Percentiles rank a stretch among this genome's conserved stretches.
phyloP scores from a whole-genome alignment of 2,797 vertebrate genomes.

The Phoxinus dragarum region DNA sequence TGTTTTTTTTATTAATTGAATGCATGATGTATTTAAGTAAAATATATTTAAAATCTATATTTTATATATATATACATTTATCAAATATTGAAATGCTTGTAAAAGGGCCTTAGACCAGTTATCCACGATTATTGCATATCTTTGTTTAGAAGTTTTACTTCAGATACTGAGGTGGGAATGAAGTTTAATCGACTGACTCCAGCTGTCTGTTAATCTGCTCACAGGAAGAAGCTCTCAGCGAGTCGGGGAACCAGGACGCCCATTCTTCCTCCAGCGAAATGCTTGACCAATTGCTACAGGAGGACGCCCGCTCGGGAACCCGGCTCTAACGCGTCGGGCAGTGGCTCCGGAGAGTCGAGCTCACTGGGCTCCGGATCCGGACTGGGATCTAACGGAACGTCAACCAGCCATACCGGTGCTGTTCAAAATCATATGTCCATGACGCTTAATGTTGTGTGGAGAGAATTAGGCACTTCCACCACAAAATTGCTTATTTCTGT shows the following conservation, averaged over 20 bases:
- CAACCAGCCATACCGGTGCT: conserved; percentile 79
- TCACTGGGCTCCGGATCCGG: conserved; percentile 75
- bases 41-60: neutral
- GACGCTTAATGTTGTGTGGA: neutral
- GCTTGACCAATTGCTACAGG: conserved; percentile 71
- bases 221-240: conserved; percentile 72
- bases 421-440: neutral
- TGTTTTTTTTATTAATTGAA: neutral
- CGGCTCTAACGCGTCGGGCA: conserved; percentile 80
- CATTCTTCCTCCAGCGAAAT: conserved; percentile 76
- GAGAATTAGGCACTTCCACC: neutral
- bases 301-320: conserved; percentile 77
- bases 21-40: neutral
- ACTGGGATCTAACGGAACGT: conserved; percentile 75
- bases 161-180: neutral
- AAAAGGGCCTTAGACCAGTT: neutral
- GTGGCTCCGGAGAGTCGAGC: conserved; percentile 75
- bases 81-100: neutral
- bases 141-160: neutral
- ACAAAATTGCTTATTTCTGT: neutral
- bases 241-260: conserved; percentile 72
- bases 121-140: neutral
- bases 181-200: neutral
- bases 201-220: conserved; percentile 10
- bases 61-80: too few relatives aligned